Evolutionary conservation across 2,113 vertebrate species (phyloP).

Genomic region (Corythornis vintsioides): DNA sequence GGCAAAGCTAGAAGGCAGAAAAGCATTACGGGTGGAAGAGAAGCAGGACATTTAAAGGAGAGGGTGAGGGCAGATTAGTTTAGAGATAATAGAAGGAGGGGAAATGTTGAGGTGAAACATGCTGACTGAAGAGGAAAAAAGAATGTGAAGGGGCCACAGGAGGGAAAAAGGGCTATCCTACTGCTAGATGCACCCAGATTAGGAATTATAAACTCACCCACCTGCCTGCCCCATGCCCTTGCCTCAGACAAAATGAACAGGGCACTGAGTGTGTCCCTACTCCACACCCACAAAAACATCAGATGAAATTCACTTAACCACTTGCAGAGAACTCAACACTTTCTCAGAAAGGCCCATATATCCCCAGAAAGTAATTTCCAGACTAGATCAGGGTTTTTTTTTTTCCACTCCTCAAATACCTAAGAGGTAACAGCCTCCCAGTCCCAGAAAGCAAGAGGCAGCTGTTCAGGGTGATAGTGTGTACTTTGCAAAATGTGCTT

Average conservation of each 20-base stretch:
- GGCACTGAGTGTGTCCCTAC: neutral
- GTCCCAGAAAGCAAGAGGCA: neutral
- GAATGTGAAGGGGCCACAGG: neutral
- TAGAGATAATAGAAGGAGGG: neutral
- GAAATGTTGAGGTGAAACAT: neutral
- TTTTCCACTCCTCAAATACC: neutral
- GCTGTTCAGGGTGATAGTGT: rapidly evolving
- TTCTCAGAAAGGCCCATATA: neutral
- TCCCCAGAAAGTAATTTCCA: neutral
- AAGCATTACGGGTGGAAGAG: neutral
- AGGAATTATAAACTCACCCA: neutral
- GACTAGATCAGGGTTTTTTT: neutral
- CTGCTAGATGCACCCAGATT: neutral
- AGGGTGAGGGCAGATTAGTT: neutral
- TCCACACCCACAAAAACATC: neutral
- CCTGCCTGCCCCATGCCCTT: rapidly evolving
- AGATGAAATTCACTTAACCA: neutral
- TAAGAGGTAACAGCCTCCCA: neutral
- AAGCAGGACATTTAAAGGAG: neutral
- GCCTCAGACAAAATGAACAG: neutral
- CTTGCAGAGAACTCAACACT: neutral
- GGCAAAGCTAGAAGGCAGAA: slow-evolving; percentile 8
- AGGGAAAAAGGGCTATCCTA: neutral
- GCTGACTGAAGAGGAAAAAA: neutral
- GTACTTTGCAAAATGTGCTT: neutral